These are phyloP conservation scores for Hyperoplus lanceolatus DNA, from an alignment of 2,797 vertebrate species.

Conservation along the genomic window DNA sequence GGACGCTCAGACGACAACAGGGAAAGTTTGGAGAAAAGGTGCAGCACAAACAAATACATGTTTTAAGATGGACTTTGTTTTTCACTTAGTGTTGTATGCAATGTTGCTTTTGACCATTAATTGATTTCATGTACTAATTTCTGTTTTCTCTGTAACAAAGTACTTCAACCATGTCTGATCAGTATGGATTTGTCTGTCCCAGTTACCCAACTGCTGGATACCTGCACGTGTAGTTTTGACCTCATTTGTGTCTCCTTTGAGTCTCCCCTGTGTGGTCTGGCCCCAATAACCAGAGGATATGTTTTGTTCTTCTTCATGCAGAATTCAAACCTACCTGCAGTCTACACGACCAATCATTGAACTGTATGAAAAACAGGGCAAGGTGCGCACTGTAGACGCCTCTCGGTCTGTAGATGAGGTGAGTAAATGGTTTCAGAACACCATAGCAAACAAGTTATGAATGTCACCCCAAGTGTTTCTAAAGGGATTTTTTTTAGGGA, in stretches of 20 bases:
- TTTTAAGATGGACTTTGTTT: background rate
- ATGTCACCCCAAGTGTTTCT: background rate
- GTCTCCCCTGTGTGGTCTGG: conserved; percentile 57
- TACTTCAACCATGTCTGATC: conserved; percentile 36
- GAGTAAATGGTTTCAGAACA: conserved; percentile 55
- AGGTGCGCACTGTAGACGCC: conserved; percentile 94
- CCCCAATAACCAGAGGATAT: conserved; percentile 60
- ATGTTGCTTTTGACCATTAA: background rate
- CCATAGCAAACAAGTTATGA: background rate
- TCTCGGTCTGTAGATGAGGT: conserved; percentile 93
- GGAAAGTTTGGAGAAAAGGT: conserved; percentile 97
- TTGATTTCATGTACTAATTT: conserved; percentile 1
- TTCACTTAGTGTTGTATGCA: background rate
- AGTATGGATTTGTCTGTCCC: conserved; percentile 56
- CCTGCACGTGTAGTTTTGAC: conserved; percentile 68
- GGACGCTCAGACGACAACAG: conserved; percentile 97
- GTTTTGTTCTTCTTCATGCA: conserved; percentile 72
- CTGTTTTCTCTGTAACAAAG: background rate
- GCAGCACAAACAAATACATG: conserved; percentile 2
- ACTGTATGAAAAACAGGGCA: conserved; percentile 91
- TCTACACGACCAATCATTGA: conserved; percentile 97
- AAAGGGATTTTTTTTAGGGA: background rate
- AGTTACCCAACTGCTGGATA: conserved; percentile 55
- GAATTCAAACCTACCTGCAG: conserved; percentile 95
- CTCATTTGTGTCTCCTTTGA: conserved; percentile 61